These are phyloP conservation scores for Pipistrellus pygmaeus DNA, from an alignment of 2,797 vertebrate species.

Conservation along the genomic window DNA sequence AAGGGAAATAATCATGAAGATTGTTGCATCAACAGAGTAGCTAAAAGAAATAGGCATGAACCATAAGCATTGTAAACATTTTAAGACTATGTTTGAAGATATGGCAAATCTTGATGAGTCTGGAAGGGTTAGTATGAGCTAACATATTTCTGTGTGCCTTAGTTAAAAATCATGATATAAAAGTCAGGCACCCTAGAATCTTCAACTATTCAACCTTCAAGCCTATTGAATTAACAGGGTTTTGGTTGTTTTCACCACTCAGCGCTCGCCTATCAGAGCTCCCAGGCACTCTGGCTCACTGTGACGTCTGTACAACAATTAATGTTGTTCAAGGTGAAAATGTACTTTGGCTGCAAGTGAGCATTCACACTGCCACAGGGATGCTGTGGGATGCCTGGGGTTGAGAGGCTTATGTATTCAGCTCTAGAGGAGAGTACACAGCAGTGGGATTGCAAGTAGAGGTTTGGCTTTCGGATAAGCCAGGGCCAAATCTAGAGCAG, in stretches of 20 bases:
- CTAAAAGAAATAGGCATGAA: neutral
- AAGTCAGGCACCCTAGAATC: neutral
- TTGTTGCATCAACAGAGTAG: neutral
- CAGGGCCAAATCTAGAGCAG: neutral
- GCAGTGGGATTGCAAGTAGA: neutral
- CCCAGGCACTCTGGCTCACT: neutral
- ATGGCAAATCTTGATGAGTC: neutral
- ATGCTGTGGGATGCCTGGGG: neutral
- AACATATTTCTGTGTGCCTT: neutral
- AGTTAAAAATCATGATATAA: neutral
- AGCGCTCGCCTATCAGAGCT: neutral
- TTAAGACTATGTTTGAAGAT: conserved; percentile 5
- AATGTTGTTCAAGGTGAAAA: conserved; percentile 43
- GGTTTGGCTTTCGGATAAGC: neutral
- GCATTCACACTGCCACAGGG: neutral
- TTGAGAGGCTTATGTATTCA: neutral
- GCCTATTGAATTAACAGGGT: neutral
- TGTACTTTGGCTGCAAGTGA: neutral
- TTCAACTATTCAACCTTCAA: neutral
- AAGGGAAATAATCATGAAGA: conserved; percentile 30
- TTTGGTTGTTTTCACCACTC: neutral
- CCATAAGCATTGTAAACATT: neutral
- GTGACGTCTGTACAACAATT: neutral
- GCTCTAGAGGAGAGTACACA: neutral
- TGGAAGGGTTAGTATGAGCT: neutral